Conservation (phyloP, 1,140 invertebrate genomes). For the Theocolax elegans region DNA sequence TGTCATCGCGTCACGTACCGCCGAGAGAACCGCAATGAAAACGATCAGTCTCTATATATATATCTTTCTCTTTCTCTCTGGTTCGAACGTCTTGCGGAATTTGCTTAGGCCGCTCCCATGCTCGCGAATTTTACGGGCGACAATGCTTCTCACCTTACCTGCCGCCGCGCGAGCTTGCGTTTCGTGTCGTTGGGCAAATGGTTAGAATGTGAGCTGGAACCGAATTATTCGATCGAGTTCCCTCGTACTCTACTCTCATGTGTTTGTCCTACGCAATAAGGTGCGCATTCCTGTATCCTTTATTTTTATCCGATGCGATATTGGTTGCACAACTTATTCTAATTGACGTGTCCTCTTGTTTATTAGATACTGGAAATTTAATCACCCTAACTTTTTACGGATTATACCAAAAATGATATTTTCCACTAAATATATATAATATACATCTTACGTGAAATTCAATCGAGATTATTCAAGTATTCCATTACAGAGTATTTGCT, state of each 20-base stretch:
- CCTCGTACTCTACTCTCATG: not conserved
- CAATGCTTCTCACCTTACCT: constrained; percentile 20
- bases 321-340: too few species aligned
- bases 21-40: not conserved
- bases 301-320: too few species aligned
- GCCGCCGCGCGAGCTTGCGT: not conserved
- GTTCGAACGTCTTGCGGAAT: constrained; percentile 3
- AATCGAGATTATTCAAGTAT: too few species aligned
- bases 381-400: too few species aligned
- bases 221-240: constrained; percentile 13
- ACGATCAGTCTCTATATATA: not conserved
- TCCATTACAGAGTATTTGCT: too few species aligned
- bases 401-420: too few species aligned
- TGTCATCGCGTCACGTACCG: not conserved
- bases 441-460: too few species aligned
- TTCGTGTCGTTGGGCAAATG: not conserved
- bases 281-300: not conserved
- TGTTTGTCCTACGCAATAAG: not conserved
- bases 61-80: too few species aligned
- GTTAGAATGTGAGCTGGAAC: not conserved
- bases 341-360: too few species aligned
- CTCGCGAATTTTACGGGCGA: constrained; percentile 7
- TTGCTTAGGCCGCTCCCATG: constrained; percentile 11
- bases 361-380: too few species aligned
- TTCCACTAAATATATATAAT: too few species aligned